These are phyloP conservation scores for Pseudopleuronectes americanus DNA, from an alignment of 2,797 vertebrate genomes.

Conservation along the genomic window DNA sequence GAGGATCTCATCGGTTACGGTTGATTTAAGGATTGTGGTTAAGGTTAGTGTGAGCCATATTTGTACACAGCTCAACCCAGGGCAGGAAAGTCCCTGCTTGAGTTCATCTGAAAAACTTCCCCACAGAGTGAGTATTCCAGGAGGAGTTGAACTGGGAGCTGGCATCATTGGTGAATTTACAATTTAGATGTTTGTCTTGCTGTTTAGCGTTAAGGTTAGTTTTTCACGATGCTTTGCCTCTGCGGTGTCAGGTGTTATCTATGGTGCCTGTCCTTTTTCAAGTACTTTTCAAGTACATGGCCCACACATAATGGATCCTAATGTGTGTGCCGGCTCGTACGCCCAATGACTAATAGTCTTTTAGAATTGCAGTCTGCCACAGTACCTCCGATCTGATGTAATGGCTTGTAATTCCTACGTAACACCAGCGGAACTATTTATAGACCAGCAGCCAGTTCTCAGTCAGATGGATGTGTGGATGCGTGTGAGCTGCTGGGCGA, in stretches of 20 bases:
- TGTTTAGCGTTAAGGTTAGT: conserved; percentile 7
- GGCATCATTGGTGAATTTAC: conserved; percentile 19
- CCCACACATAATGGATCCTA: conserved; percentile 42
- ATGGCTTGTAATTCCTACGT: conserved; percentile 68
- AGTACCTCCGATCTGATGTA: conserved; percentile 77
- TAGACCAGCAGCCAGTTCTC: conserved; percentile 55
- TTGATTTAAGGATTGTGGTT: conserved; percentile 38
- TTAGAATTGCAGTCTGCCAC: conserved; percentile 47
- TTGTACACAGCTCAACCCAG: conserved; percentile 17
- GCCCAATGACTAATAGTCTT: conserved; percentile 57
- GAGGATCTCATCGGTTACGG: conserved; percentile 1
- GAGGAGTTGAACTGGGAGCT: conserved; percentile 22
- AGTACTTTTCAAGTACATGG: conserved; percentile 19
- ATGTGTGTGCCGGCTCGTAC: conserved; percentile 36
- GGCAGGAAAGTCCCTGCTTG: conserved; percentile 29
- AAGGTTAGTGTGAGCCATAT: conserved; percentile 19
- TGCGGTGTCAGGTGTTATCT: conserved; percentile 13
- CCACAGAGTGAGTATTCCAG: conserved; percentile 29
- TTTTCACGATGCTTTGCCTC: neutral
- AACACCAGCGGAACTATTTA: conserved; percentile 70
- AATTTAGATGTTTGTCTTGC: conserved; percentile 17
- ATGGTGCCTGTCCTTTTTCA: conserved; percentile 10
- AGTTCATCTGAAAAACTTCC: conserved; percentile 30
- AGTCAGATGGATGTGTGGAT: conserved; percentile 44
- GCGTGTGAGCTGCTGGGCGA: conserved; percentile 50